phyloP scores from a whole-genome alignment of 2,797 vertebrate species.

The Tokudaia muenninki region DNA sequence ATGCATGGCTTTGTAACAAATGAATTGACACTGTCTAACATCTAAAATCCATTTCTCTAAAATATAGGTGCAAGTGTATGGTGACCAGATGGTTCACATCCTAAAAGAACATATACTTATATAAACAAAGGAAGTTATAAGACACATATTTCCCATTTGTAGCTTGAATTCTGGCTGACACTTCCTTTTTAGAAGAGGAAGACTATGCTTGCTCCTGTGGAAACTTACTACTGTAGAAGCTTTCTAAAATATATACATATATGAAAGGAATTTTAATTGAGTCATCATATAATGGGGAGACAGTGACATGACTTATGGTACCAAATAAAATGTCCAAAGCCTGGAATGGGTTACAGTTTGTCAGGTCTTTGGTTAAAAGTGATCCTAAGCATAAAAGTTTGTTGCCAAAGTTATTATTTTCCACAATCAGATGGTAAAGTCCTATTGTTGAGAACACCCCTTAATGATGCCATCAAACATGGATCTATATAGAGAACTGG shows the following conservation, averaged over 20 bases:
- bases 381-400: background rate
- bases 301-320: background rate
- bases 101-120: background rate
- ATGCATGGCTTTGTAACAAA: constrained; percentile 24
- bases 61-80: background rate
- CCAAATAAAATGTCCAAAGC: background rate
- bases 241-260: background rate
- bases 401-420: background rate
- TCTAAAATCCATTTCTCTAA: constrained; percentile 25
- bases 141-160: background rate
- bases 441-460: background rate
- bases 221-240: background rate
- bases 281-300: background rate
- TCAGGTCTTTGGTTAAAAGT: background rate
- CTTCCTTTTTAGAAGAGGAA: background rate
- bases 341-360: background rate
- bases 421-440: background rate
- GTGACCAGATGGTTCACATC: background rate
- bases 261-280: background rate
- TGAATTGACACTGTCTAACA: background rate
- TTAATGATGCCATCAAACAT: background rate
- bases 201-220: background rate
- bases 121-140: background rate
- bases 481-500: background rate
- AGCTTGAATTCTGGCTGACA: background rate